Percentiles rank a stretch among this genome's conserved stretches.
Evolutionary conservation across 2,113 vertebrate genomes (phyloP).

Genomic region (Cheilinus undulatus): DNA sequence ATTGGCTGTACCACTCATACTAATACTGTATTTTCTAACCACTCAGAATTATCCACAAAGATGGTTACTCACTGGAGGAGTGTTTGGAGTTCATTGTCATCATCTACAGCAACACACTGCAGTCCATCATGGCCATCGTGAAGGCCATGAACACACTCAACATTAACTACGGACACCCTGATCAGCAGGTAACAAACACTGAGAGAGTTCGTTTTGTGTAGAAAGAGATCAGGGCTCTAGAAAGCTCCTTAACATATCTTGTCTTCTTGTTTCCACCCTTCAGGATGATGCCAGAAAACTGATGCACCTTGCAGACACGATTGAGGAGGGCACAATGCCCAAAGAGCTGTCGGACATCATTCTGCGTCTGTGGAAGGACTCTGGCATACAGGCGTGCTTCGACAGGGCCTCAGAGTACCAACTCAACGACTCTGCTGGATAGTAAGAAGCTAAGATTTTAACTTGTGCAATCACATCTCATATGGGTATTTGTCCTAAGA

Average conservation of each 20-base stretch:
- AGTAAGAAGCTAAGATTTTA: slow-evolving; percentile 82
- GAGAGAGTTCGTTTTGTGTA: background rate
- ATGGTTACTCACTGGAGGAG: slow-evolving; percentile 96
- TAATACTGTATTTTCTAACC: slow-evolving; percentile 3
- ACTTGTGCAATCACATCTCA: background rate
- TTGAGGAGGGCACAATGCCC: slow-evolving; percentile 96
- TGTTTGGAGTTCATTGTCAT: slow-evolving; percentile 94
- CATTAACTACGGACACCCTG: slow-evolving; percentile 89
- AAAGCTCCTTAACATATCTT: background rate
- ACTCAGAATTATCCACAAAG: slow-evolving; percentile 97
- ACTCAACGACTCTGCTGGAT: slow-evolving; percentile 97
- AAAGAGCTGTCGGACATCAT: slow-evolving; percentile 97
- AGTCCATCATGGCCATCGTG: slow-evolving; percentile 96
- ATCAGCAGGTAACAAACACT: slow-evolving; percentile 85
- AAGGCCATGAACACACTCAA: slow-evolving; percentile 93
- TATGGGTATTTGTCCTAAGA: background rate
- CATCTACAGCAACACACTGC: slow-evolving; percentile 97
- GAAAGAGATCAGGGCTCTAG: background rate
- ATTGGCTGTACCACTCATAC: background rate
- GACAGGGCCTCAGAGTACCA: slow-evolving; percentile 97
- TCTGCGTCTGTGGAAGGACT: slow-evolving; percentile 93
- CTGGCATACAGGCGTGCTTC: slow-evolving; percentile 93
- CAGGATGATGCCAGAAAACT: slow-evolving; percentile 96
- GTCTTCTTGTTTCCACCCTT: background rate
- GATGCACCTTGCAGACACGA: slow-evolving; percentile 95